Percentiles rank a stretch among this genome's conserved stretches.
phyloP scores from a whole-genome alignment of 2,888 invertebrate species.

The Parasteatoda lunata region DNA sequence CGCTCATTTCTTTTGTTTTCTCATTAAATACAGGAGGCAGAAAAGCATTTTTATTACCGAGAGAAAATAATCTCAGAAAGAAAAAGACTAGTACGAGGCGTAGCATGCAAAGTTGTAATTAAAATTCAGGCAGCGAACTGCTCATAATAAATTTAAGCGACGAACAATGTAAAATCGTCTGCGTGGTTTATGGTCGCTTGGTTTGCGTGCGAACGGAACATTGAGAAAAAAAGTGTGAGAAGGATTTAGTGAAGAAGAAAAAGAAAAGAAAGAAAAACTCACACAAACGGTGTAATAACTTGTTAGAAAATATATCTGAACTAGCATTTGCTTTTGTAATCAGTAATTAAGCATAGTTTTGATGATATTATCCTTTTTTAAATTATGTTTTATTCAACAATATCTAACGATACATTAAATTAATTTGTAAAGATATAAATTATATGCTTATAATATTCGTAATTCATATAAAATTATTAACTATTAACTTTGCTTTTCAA shows the following conservation, averaged over 20 bases:
- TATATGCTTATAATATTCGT: too few species aligned
- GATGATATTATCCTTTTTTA: too few species aligned
- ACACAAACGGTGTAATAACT: neutral
- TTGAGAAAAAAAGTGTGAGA: conserved; percentile 21
- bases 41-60: conserved; percentile 23
- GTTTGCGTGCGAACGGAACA: conserved; percentile 38
- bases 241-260: neutral
- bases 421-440: too few species aligned
- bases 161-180: conserved; percentile 24
- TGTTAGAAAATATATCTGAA: neutral
- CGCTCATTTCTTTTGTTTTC: neutral
- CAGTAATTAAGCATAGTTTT: too few species aligned
- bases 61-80: conserved; percentile 18
- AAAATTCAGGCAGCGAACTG: conserved; percentile 39
- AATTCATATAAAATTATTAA: too few species aligned
- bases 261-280: neutral
- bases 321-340: too few species aligned
- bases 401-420: too few species aligned
- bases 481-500: too few species aligned
- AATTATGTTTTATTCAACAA: too few species aligned
- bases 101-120: conserved; percentile 47
- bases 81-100: conserved; percentile 6
- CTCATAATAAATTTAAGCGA: conserved; percentile 38
- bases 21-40: conserved; percentile 22
- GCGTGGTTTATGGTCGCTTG: conserved; percentile 36